These are phyloP conservation scores for Chascanopsetta lugubris DNA, from an alignment of 2,113 vertebrate species.

Conservation along the genomic window DNA sequence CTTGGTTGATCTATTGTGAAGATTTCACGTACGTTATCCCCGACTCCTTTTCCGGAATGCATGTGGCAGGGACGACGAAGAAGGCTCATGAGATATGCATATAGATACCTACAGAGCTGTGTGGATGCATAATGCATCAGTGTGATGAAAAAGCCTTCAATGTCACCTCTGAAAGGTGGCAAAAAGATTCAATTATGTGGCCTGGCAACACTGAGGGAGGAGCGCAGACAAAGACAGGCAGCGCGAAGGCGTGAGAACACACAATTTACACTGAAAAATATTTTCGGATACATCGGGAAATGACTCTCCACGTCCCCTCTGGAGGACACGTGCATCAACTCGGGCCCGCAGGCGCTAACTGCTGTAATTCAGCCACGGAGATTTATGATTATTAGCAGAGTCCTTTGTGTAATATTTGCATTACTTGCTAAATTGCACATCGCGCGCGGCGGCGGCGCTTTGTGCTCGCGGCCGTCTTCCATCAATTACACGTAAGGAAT, in stretches of 20 bases:
- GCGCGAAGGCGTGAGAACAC: background rate
- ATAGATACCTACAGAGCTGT: no score
- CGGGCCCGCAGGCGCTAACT: constrained; percentile 34
- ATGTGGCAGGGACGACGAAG: no score
- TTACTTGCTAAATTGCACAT: constrained; percentile 63
- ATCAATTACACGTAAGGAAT: constrained; percentile 68
- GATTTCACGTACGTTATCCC: no score
- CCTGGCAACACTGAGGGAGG: constrained; percentile 24
- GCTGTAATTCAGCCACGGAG: constrained; percentile 51
- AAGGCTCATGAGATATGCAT: no score
- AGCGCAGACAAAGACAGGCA: constrained; percentile 15
- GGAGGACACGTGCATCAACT: constrained; percentile 1
- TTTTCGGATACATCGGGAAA: background rate
- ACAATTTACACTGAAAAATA: constrained; percentile 13
- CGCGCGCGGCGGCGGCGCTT: constrained; percentile 48
- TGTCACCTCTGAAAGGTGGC: constrained; percentile 54
- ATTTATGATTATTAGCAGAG: constrained; percentile 37
- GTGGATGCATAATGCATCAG: constrained; percentile 61
- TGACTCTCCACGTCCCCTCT: background rate
- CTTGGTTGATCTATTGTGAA: no score
- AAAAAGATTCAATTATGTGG: constrained; percentile 39
- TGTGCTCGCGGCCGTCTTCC: constrained; percentile 53
- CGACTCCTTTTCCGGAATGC: no score
- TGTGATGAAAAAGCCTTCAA: constrained; percentile 33
- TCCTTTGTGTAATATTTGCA: constrained; percentile 69